phyloP scores from a whole-genome alignment of 2,113 vertebrate species.

The Epinephelus fuscoguttatus region DNA sequence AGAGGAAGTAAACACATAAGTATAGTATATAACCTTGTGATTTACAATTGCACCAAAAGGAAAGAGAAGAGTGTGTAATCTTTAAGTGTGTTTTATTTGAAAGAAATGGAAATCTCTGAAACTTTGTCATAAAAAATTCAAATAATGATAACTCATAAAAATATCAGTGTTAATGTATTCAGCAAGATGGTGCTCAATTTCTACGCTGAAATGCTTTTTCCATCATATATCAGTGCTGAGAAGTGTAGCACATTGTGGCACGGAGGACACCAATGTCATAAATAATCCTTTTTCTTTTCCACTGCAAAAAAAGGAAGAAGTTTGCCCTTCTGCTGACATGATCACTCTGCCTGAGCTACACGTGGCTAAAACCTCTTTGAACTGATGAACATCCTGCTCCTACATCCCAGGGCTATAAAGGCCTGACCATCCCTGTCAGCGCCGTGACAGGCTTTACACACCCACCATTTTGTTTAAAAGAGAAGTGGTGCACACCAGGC shows the following conservation, averaged over 20 bases:
- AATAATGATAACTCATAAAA: slow-evolving; percentile 15
- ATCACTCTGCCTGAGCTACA: slow-evolving; percentile 55
- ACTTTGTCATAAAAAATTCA: slow-evolving; percentile 19
- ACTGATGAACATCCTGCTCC: slow-evolving; percentile 57
- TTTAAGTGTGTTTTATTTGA: slow-evolving; percentile 37
- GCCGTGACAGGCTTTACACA: slow-evolving; percentile 57
- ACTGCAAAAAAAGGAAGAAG: slow-evolving; percentile 15
- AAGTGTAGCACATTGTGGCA: slow-evolving; percentile 56
- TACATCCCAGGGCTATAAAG: slow-evolving; percentile 57
- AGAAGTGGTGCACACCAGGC: slow-evolving; percentile 66
- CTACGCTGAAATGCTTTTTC: slow-evolving; percentile 31
- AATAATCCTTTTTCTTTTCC: slow-evolving; percentile 56
- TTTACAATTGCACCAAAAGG: slow-evolving; percentile 38
- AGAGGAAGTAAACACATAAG: slow-evolving; percentile 63
- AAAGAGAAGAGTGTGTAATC: slow-evolving; percentile 15
- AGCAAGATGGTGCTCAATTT: slow-evolving; percentile 37
- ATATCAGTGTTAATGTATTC: slow-evolving; percentile 39
- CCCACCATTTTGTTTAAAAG: slow-evolving; percentile 73
- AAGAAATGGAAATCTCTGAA: slow-evolving; percentile 39
- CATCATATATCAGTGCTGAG: slow-evolving; percentile 49
- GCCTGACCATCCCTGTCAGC: slow-evolving; percentile 62
- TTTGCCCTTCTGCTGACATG: slow-evolving; percentile 54
- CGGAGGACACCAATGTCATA: slow-evolving; percentile 54
- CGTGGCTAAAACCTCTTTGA: slow-evolving; percentile 56
- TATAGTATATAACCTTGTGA: slow-evolving; percentile 58